These are phyloP conservation scores for Pithys albifrons DNA, from an alignment of 2,113 vertebrate genomes.

Conservation along the genomic window DNA sequence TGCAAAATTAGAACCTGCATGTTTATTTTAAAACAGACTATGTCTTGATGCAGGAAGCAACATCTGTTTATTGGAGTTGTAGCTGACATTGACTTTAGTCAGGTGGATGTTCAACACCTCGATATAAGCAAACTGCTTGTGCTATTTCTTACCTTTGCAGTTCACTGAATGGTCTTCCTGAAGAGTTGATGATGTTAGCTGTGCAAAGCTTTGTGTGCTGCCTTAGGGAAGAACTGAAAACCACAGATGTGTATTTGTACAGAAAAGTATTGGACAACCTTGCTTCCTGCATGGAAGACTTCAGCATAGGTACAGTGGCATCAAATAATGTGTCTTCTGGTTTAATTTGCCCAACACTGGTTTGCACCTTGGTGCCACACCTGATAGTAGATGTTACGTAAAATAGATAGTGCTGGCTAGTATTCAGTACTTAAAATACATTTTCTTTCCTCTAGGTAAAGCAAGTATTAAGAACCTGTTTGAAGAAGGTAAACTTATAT, in stretches of 20 bases:
- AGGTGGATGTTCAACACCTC: not conserved
- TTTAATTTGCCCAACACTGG: not conserved
- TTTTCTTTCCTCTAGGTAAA: conserved; percentile 77
- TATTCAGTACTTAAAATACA: not conserved
- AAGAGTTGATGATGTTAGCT: conserved; percentile 63
- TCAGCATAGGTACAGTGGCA: conserved; percentile 79
- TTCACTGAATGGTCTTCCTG: conserved; percentile 81
- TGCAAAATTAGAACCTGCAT: fast-evolving
- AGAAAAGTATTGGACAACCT: conserved; percentile 83
- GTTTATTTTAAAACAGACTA: not conserved
- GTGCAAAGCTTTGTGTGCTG: conserved; percentile 74
- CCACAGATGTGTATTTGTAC: conserved; percentile 65
- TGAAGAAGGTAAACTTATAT: conserved; percentile 80
- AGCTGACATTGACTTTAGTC: not conserved
- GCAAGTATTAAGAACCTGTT: conserved; percentile 80
- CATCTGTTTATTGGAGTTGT: not conserved
- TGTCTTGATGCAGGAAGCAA: not conserved
- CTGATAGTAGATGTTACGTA: not conserved
- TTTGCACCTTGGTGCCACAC: not conserved
- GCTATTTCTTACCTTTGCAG: conserved; percentile 66
- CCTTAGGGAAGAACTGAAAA: conserved; percentile 80
- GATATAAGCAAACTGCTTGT: not conserved
- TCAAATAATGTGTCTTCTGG: not conserved
- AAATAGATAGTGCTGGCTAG: not conserved
- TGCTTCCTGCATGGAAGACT: conserved; percentile 85